A percentile compares a stretch with the other conserved stretches of the same genome.
These are phyloP conservation scores for Prunella fulvescens DNA, from an alignment of 2,113 vertebrate species.

Conservation along the genomic window DNA sequence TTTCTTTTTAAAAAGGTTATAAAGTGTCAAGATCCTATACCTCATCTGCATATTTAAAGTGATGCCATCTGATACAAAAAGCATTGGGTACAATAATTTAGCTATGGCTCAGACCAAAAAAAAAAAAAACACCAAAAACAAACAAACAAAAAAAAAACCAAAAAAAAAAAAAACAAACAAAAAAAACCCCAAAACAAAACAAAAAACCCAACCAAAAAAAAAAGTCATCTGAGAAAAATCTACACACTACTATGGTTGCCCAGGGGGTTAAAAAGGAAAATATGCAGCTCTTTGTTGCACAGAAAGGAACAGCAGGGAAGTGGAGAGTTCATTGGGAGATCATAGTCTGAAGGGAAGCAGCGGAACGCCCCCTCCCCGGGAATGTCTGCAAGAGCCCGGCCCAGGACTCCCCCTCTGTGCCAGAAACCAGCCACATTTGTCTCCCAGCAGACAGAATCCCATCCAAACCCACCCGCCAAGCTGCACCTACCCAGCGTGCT, in stretches of 20 bases:
- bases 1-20: slow-evolving; percentile 61
- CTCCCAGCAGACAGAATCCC: not conserved
- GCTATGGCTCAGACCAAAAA: slow-evolving; percentile 58
- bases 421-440: not conserved
- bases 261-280: slow-evolving; percentile 39
- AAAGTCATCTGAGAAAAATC: slow-evolving; percentile 39
- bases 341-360: not conserved
- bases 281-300: slow-evolving; percentile 40
- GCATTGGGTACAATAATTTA: slow-evolving; percentile 60
- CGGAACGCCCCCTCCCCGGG: not conserved
- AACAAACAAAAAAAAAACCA: not conserved
- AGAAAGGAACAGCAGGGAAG: slow-evolving; percentile 55
- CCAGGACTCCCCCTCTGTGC: not conserved
- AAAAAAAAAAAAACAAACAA: not conserved
- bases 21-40: slow-evolving; percentile 69
- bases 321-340: slow-evolving; percentile 26
- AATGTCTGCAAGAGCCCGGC: not conserved
- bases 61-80: slow-evolving; percentile 58
- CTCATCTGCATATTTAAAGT: slow-evolving; percentile 62
- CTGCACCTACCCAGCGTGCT: not conserved
- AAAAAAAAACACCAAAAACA: not conserved
- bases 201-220: not conserved
- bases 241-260: not conserved
- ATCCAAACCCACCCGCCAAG: not conserved
- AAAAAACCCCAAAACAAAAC: not conserved